Evolutionary conservation across 53 echinoderm and acorn worm genomes (phyloP).

Genomic region (Pentamera pediparva): DNA sequence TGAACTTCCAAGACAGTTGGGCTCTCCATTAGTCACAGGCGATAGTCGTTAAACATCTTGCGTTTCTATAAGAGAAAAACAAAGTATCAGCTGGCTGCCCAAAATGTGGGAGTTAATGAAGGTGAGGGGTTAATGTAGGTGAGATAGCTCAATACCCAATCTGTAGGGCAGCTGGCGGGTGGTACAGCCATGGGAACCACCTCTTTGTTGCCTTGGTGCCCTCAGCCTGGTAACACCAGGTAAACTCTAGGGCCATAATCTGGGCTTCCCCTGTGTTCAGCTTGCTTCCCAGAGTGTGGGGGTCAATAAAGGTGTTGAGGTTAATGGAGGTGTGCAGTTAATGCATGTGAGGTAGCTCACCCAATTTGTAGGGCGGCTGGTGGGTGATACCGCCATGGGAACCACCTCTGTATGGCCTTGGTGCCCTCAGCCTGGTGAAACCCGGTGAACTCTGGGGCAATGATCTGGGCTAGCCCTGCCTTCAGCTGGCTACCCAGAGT

Average conservation of each 20-base stretch:
- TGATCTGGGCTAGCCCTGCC: conserved; percentile 80
- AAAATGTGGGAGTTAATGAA: too few relatives aligned
- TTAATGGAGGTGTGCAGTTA: too few relatives aligned
- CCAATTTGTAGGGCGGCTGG: conserved; percentile 79
- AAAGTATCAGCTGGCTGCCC: too few relatives aligned
- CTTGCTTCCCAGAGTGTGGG: conserved; percentile 89
- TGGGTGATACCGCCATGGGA: conserved; percentile 84
- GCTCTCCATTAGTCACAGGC: too few relatives aligned
- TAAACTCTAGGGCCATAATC: conserved; percentile 90
- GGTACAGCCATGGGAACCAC: conserved; percentile 85
- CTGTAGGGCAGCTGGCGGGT: conserved; percentile 88
- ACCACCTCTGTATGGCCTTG: conserved; percentile 64
- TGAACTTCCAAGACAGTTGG: too few relatives aligned
- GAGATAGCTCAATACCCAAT: conserved; percentile 70
- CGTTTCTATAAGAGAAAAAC: too few relatives aligned
- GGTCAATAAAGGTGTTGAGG: too few relatives aligned
- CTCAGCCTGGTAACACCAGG: conserved; percentile 62
- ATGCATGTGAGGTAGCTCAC: too few relatives aligned
- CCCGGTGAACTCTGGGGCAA: conserved; percentile 74
- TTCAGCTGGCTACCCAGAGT: too few relatives aligned
- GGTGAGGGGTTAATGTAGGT: too few relatives aligned
- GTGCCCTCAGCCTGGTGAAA: conserved; percentile 42
- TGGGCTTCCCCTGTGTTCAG: conserved; percentile 93
- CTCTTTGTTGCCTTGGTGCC: conserved; percentile 73
- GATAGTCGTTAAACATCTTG: too few relatives aligned